A percentile compares a stretch with the other conserved stretches of the same genome.
Conservation (phyloP, 2,797 vertebrate species). For the Tenualosa ilisha region DNA sequence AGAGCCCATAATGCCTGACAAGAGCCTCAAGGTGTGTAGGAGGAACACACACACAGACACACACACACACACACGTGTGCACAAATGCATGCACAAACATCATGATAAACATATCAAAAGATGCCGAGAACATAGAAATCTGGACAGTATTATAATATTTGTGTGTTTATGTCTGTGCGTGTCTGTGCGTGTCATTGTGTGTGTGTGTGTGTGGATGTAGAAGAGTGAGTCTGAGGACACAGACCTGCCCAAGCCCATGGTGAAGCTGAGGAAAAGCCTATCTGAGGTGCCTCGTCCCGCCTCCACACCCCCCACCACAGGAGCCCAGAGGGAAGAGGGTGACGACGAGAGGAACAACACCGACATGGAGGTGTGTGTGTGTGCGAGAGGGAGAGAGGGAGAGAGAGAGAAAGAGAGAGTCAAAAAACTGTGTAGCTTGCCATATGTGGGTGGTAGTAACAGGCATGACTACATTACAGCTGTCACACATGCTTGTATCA, state of each 20-base stretch:
- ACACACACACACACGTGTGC: not conserved
- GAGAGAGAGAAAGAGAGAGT: not conserved
- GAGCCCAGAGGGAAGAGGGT: constrained; percentile 83
- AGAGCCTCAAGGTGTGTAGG: constrained; percentile 85
- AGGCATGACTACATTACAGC: not conserved
- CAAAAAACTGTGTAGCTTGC: not conserved
- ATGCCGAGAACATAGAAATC: no score
- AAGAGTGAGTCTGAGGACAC: constrained; percentile 90
- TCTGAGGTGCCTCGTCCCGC: constrained; percentile 91
- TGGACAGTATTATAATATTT: not conserved
- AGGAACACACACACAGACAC: not conserved
- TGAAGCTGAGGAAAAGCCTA: constrained; percentile 87
- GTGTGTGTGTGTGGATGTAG: constrained; percentile 60
- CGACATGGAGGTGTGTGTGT: constrained; percentile 83
- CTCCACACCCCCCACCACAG: constrained; percentile 89
- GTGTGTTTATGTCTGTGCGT: not conserved
- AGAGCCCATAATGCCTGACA: constrained; percentile 89
- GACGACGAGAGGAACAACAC: constrained; percentile 86
- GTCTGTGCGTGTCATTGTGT: not conserved
- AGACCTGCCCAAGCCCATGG: constrained; percentile 88
- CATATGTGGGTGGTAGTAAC: not conserved
- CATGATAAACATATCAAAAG: no score
- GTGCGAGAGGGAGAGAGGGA: not conserved
- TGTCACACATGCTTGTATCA: not conserved
- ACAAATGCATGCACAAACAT: not conserved